Evolutionary conservation across 2,888 invertebrate species (phyloP), one percentile per base, ranked within the genome.

Genomic region (Bhutanitis thaidina): DNA sequence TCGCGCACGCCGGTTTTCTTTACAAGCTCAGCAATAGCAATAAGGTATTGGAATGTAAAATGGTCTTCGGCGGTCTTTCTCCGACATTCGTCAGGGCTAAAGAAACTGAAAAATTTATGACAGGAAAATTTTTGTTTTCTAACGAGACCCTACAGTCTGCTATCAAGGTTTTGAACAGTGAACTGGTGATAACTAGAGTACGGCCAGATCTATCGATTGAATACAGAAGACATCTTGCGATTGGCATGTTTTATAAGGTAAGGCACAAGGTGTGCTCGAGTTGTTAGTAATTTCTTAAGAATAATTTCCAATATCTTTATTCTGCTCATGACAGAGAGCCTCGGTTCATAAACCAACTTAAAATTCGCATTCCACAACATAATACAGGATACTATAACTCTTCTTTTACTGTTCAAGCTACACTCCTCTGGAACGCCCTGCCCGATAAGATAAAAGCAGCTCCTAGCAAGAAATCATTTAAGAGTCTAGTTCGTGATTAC

Each of bases 1-100:
- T 93, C 51, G 92, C 95, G 0, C 93, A 95, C 65, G 94, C 94
- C 10, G 95, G 92, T 7, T 94, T 95, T 66, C 70, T 93, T 0
- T 90, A 93, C 43, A 66, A 72, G 61, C 43, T 80, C 1, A 52
- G 58, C 12, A 13, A 15, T 3, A 36, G 71, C 53, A 56, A 79
- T 55, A 74, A 77, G 12, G 73, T 90, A 1, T 57, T 69, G 15
- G 69, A 70, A 12, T 91, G 91, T 1, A 72, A 75, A 39, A 80
- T 93, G 13, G 88, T 91, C 1, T 91, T 82, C 55, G 92, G 92
- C 9, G 91, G 90, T 20, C 90, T 93, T 0, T 80, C 79, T 41
- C 59, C 81, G 3, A 49, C 44, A 0, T 69, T 65, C 39, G 57
- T 56, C 0, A 60, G 91, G 61, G 93, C 93, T 0, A 57, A 55